phyloP scores from a whole-genome alignment of 2,888 invertebrate species.

The Rhingia campestris region DNA sequence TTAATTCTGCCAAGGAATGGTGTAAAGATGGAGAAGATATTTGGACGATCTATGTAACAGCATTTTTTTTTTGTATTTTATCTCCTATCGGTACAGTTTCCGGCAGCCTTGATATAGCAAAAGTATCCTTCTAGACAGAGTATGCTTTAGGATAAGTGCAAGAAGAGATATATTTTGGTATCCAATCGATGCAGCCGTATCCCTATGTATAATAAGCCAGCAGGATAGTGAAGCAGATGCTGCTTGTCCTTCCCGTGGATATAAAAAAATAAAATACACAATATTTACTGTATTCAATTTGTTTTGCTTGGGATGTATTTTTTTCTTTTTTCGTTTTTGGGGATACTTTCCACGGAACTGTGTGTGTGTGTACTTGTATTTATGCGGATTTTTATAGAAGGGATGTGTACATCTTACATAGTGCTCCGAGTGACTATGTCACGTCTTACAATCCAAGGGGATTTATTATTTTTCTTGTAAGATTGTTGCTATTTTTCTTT shows the following conservation, averaged over 20 bases:
- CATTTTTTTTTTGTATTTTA: neutral
- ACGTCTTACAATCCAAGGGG: conserved; percentile 69
- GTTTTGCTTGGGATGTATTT: conserved; percentile 44
- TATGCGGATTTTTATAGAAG: conserved; percentile 56
- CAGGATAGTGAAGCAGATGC: conserved; percentile 54
- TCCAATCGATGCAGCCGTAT: conserved; percentile 67
- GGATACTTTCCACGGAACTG: conserved; percentile 3
- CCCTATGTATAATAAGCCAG: conserved; percentile 64
- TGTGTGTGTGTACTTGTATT: conserved; percentile 38
- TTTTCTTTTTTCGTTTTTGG: conserved; percentile 2
- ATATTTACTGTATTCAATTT: conserved; percentile 73
- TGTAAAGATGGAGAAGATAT: conserved; percentile 22
- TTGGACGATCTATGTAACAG: conserved; percentile 15
- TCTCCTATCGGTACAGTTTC: neutral
- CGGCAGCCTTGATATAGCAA: neutral
- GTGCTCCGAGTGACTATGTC: conserved; percentile 58
- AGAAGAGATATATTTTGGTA: conserved; percentile 59
- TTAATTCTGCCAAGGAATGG: conserved; percentile 37
- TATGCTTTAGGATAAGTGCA: conserved; percentile 56
- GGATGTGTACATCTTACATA: conserved; percentile 51
- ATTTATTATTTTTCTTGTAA: conserved; percentile 66
- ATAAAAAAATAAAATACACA: conserved; percentile 47
- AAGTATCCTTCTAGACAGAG: conserved; percentile 21
- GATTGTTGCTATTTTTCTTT: conserved; percentile 43
- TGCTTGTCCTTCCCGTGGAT: conserved; percentile 48